Evolutionary conservation across 1,140 invertebrate genomes (phyloP), one percentile per base, ranked within the genome.

Genomic region (Pemphigus obesinymphae): DNA sequence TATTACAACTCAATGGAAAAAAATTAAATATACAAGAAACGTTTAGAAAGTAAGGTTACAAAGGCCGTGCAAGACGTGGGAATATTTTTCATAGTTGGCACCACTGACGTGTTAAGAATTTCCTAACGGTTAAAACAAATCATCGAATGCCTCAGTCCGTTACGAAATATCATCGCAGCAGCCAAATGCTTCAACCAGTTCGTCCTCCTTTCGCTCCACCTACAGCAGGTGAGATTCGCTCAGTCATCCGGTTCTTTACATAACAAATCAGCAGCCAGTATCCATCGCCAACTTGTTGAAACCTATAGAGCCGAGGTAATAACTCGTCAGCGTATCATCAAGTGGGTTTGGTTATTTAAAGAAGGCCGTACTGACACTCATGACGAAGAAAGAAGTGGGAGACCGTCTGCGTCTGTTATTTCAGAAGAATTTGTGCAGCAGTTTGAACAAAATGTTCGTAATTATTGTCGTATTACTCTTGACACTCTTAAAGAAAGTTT

Each of bases 241-340:
- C 34, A 11, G 34, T 23, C 11, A 43, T 43, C 8, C 2, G n/a
- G n/a, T 68, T 23, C 8, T 20, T 68, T 43, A 43, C 7, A 8
- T 68, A 68, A 68, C 37, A 11, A 68, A 40, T 40, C 20, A 3
- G 66, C 66, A 8, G 11, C 37, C n/a, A 68, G 66, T 43, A 68
- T 68, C 1, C 26, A 68, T 68, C 20, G 37, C 37, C 37, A 23
- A n/a, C 37, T 68, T 43, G 37, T 68, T 3, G 45, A 68, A 48
- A 63, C 61, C 31, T 68, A 82, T 82, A 43, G 80, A 45, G 6
- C 15, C 10, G 40, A 82, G 15, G 43, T 82, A 20, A 82, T 82
- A 40, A 3, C 11, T 15, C 17, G 34, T 43, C 26, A 37, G 55
- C 17, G 45, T 66, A 61, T 82, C 29, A 17, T 26, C 48, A 37